Evolutionary conservation across 2,113 vertebrate species (phyloP), one percentile per base, ranked within the genome.

Genomic region (Peromyscus maniculatus): DNA sequence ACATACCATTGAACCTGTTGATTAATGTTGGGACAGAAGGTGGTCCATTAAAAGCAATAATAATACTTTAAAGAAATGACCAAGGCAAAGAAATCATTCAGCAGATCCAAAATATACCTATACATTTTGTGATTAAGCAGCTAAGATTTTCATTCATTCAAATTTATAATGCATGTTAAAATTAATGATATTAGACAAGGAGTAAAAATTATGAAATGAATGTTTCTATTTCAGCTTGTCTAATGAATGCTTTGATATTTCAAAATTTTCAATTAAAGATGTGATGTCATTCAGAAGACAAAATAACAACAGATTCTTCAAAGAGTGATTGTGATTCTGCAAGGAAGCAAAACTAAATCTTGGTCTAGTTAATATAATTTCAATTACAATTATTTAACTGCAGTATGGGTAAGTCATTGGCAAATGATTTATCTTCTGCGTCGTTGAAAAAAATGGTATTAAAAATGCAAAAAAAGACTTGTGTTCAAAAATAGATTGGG

Each of bases 211-310:
- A 95, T 96, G 67, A 97, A 97, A 97, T 75, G 7, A 83, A 55
- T 77, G 12, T 52, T 55, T 49, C 77, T 33, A 79, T 46, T 90
- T 92, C 19, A 86, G 90, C 5, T 82, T 92, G 82, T 71, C 87
- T n/a, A 97, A 49, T 33, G 46, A 72, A 93, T n/a, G 84, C 9
- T 94, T 97, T 95, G 91, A 95, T 97, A 72, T 88, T 92, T n/a
- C 19, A 91, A 69, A 13, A 94, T 66, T 72, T 67, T 75, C 28
- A 97, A 28, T 24, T 77, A 52, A 89, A 91, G 43, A 46, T 22
- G 0, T 77, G 31, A 87, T 96, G 95, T 74, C 87, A 97, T 91
- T 46, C 89, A 90, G 91, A 96, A 97, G 94, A 78, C 3, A 75
- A 95, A 97, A 36, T 84, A 64, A 52, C 80, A 97, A 64, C 79